Evolutionary conservation across 2,888 invertebrate species (phyloP), one percentile per base, ranked within the genome.

Genomic region (Atrina japonica): DNA sequence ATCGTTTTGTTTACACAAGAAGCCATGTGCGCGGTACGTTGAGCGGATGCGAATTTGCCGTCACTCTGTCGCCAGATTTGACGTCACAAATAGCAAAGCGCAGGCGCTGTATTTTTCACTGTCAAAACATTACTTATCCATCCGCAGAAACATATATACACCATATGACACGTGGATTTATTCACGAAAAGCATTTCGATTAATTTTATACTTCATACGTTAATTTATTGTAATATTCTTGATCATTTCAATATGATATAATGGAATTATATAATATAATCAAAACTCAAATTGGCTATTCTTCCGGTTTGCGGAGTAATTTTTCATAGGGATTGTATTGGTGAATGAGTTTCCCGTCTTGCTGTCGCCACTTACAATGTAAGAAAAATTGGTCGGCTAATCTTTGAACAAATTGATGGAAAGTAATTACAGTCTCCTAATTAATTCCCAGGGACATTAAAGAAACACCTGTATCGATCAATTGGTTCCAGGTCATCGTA

Each of bases 291-390:
- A 41, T 29, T 43, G 11, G 21, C 9, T 14, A 23, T 45, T 55
- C 68, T 61, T 68, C 68, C 61, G 68, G 61, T 53, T 30, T 47
- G 68, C 61, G 61, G 9, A 68, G 35, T 41, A 68, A 63, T 68
- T 47, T 55, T 61, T 50, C 18, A 7, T 45, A 45, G 29, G 50
- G 65, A 50, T 65, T 27, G 52, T 47, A 23, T 72, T 65, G 71
- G 83, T 82, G 73, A 83, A 72, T 73, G 75, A 81, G 83, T 77
- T 83, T 83, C 82, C 86, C 84, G 87, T 86, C 87, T 78, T 77
- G 78, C 84, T 86, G 88, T 87, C 87, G 87, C 88, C 88, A 86
- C 78, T 76, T 78, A 82, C 83, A 83, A 83, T 82, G 83, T 77
- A 70, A 71, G 75, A 73, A 75, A 73, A 77, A 76, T 55, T 60